Evolutionary conservation across 2,113 vertebrate genomes (phyloP).

Genomic region (Sceloporus tristichus): DNA sequence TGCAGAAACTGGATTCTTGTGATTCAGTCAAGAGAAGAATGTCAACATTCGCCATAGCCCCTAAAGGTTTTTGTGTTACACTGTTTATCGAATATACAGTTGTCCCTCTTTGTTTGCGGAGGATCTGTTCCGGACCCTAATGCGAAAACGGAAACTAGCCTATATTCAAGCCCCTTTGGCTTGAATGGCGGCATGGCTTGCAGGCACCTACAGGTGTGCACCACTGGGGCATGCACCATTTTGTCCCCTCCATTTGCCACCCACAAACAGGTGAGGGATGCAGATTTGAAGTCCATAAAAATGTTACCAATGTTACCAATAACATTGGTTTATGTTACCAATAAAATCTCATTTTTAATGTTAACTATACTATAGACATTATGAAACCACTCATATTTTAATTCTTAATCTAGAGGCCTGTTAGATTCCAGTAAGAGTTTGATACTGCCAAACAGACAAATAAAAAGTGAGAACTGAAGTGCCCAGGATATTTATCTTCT

Average conservation of each 20-base stretch:
- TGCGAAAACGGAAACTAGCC: too few relatives aligned
- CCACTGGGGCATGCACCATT: too few relatives aligned
- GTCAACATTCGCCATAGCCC: not conserved
- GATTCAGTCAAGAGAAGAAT: not conserved
- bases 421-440: not conserved
- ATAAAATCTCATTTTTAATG: not conserved
- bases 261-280: too few relatives aligned
- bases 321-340: not conserved
- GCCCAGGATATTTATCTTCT: not conserved
- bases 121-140: too few relatives aligned
- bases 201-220: too few relatives aligned
- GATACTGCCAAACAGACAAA: not conserved
- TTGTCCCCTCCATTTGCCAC: too few relatives aligned
- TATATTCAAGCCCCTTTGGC: too few relatives aligned
- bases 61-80: not conserved
- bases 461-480: not conserved
- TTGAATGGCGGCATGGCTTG: too few relatives aligned
- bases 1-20: not conserved
- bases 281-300: too few relatives aligned
- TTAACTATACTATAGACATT: not conserved
- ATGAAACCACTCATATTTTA: not conserved
- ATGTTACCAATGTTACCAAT: too few relatives aligned
- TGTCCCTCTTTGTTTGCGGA: too few relatives aligned
- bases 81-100: not conserved
- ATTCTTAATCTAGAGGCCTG: not conserved